These are phyloP conservation scores for Teleogryllus oceanicus DNA, from an alignment of 2,888 invertebrate species.

Conservation along the genomic window DNA sequence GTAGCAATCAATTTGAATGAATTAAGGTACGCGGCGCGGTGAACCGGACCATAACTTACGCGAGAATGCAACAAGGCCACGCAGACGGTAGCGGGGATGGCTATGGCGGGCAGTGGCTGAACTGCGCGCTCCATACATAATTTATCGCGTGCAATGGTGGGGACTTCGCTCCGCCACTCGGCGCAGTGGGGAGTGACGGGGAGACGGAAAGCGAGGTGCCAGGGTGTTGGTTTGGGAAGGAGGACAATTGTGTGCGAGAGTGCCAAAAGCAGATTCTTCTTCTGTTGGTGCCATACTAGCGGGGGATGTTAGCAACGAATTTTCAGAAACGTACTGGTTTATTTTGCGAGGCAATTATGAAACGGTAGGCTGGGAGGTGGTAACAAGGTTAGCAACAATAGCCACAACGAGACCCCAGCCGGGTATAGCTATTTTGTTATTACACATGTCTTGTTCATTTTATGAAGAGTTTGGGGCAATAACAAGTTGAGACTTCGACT, in stretches of 20 bases:
- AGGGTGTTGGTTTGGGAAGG: not conserved
- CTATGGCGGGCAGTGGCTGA: not conserved
- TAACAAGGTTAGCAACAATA: too few relatives aligned
- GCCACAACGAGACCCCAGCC: too few relatives aligned
- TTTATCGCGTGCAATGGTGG: not conserved
- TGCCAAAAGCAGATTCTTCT: too few relatives aligned
- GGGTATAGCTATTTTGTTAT: too few relatives aligned
- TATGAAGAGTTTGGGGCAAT: too few relatives aligned
- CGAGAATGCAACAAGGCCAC: conserved; percentile 9
- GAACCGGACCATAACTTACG: not conserved
- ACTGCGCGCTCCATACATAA: not conserved
- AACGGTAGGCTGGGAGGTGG: too few relatives aligned
- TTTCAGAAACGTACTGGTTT: too few relatives aligned
- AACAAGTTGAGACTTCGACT: too few relatives aligned
- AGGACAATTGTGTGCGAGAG: not conserved
- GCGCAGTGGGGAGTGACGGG: not conserved
- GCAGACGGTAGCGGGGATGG: not conserved
- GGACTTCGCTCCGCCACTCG: not conserved
- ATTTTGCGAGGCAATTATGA: too few relatives aligned
- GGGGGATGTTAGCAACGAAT: too few relatives aligned
- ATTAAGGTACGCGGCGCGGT: not conserved
- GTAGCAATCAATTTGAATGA: conserved; percentile 18
- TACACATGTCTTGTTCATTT: too few relatives aligned
- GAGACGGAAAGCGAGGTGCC: not conserved
- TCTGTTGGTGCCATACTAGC: too few relatives aligned